Evolutionary conservation across 2,888 invertebrate species (phyloP).

Genomic region (Oligia strigilis): DNA sequence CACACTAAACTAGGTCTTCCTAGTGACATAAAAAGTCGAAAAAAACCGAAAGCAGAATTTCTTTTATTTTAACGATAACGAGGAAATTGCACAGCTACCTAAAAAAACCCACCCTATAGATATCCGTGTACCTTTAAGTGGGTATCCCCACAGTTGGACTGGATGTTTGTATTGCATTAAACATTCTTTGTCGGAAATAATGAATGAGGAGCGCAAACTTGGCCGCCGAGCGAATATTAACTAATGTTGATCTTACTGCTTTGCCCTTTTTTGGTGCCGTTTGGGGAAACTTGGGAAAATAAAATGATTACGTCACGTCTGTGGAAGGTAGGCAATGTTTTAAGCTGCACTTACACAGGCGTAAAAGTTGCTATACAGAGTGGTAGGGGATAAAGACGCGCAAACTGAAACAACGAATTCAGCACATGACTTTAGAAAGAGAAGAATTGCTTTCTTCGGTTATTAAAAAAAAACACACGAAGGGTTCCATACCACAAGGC

Average conservation of each 20-base stretch:
- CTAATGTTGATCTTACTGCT: slow-evolving; percentile 67
- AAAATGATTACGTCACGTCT: slow-evolving; percentile 33
- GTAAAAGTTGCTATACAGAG: neutral
- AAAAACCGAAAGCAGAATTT: neutral
- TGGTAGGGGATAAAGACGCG: neutral
- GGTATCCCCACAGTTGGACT: slow-evolving; percentile 62
- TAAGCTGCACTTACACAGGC: neutral
- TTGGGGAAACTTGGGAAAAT: slow-evolving; percentile 40
- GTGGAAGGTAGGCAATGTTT: neutral
- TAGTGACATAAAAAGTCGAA: neutral
- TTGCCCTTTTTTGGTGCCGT: slow-evolving; percentile 60
- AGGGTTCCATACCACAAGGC: no score
- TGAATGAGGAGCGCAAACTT: slow-evolving; percentile 73
- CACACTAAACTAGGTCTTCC: neutral
- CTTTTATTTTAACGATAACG: neutral
- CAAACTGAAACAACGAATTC: neutral
- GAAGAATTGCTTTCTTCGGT: no score
- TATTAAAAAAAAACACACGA: no score
- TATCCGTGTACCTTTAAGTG: slow-evolving; percentile 27
- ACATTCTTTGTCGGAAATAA: slow-evolving; percentile 78
- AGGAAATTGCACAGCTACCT: neutral
- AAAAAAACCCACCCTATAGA: slow-evolving; percentile 19
- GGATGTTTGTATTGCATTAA: slow-evolving; percentile 78
- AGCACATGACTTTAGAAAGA: no score
- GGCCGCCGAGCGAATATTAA: slow-evolving; percentile 70